phyloP scores from a whole-genome alignment of 2,113 vertebrate species.

The Girardinichthys multiradiatus region DNA sequence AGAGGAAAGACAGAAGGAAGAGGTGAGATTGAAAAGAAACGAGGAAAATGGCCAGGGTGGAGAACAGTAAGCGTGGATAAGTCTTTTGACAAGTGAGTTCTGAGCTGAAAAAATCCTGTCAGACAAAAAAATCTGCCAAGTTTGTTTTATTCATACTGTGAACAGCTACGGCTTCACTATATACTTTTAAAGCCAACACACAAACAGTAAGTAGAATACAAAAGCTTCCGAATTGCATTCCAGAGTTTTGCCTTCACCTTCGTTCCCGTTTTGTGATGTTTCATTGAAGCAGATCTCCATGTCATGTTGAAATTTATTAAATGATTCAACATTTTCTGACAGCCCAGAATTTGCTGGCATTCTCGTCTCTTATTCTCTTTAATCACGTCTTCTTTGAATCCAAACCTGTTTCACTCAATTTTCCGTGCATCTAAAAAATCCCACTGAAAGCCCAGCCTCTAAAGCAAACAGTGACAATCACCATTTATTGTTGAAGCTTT shows the following conservation, averaged over 20 bases:
- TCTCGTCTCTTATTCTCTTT: slow-evolving; percentile 72
- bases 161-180: slow-evolving; percentile 43
- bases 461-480: slow-evolving; percentile 61
- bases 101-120: slow-evolving; percentile 63
- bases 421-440: slow-evolving; percentile 52
- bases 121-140: slow-evolving; percentile 62
- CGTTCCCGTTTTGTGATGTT: slow-evolving; percentile 26
- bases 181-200: slow-evolving; percentile 18
- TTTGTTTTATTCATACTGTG: slow-evolving; percentile 71
- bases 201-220: slow-evolving; percentile 55
- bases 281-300: slow-evolving; percentile 46
- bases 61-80: slow-evolving; percentile 77
- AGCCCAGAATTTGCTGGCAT: slow-evolving; percentile 56
- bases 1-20: slow-evolving; percentile 67
- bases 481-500: slow-evolving; percentile 53
- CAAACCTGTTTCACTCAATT: slow-evolving; percentile 57
- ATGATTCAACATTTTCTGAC: slow-evolving; percentile 71
- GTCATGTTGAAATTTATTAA: slow-evolving; percentile 55
- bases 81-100: slow-evolving; percentile 72
- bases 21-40: slow-evolving; percentile 74
- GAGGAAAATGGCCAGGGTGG: slow-evolving; percentile 74
- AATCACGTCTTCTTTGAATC: slow-evolving; percentile 65
- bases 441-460: slow-evolving; percentile 38
- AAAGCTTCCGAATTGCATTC: slow-evolving; percentile 26
- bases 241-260: slow-evolving; percentile 6